A percentile compares a stretch with the other conserved stretches of the same genome.
Conservation (phyloP, 2,797 vertebrate genomes). For the Heterohyrax brucei region DNA sequence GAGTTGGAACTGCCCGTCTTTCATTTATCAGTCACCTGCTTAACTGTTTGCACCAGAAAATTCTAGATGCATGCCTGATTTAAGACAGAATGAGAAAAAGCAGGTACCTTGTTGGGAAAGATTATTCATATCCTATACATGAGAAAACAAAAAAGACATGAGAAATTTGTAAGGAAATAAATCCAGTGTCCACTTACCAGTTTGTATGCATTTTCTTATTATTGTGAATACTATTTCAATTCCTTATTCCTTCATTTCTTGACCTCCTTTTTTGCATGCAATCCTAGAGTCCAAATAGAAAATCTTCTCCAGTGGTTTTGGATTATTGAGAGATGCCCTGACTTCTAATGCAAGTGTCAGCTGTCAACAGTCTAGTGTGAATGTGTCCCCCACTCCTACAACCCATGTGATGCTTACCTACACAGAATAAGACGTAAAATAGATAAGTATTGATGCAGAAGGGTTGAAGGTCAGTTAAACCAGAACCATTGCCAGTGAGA, state of each 20-base stretch:
- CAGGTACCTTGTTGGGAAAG: not conserved
- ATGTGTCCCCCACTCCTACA: not conserved
- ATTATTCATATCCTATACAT: not conserved
- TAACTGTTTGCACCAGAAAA: not conserved
- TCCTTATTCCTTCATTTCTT: not conserved
- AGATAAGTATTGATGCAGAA: not conserved
- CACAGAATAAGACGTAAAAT: not conserved
- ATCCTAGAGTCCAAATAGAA: not conserved
- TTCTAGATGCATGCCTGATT: constrained; percentile 4
- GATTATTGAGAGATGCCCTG: not conserved
- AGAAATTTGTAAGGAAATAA: not conserved
- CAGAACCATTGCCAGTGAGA: not conserved
- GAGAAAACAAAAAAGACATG: not conserved
- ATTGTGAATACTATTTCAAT: not conserved
- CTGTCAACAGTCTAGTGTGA: not conserved
- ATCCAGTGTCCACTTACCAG: not conserved
- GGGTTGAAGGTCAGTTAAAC: not conserved
- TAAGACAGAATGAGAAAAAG: not conserved
- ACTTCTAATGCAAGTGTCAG: not conserved
- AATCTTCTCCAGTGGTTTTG: not conserved
- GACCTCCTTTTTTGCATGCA: not conserved
- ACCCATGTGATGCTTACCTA: not conserved
- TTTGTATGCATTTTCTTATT: not conserved
- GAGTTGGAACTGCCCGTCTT: not conserved
- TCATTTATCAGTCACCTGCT: not conserved